Evolutionary conservation across 2,113 vertebrate species (phyloP), one percentile per base, ranked within the genome.

Genomic region (Takifugu flavidus): DNA sequence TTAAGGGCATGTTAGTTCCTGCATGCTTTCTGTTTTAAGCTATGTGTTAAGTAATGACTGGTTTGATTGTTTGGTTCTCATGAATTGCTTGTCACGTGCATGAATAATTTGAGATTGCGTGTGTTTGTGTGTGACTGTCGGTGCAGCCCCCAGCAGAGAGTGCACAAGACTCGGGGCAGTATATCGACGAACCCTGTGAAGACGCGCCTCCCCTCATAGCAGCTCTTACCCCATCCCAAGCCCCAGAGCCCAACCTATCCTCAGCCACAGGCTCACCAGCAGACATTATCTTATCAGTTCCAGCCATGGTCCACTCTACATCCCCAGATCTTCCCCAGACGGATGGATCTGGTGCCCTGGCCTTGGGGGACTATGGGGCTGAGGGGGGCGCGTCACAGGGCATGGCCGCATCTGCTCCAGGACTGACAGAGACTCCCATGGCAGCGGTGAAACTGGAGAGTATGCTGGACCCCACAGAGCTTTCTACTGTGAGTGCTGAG

Each of bases 401-500:
- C 84, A 76, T 61, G 77, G 62, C 67, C 86, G 80, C 74, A 84
- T 89, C 86, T 86, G 70, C 81, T 87, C 63, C 89, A 70, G 89
- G 89, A 66, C 74, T 39, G 68, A 72, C 87, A 71, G 83, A 56
- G 76, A 75, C 88, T 82, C 85, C 82, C 80, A 76, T 79, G 79
- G 90, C 89, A 74, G 86, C 82, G 84, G 68, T 84, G 86, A 92
- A 90, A 91, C 75, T 89, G 88, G 94, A 94, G 86, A 92, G 79
- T 83, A 92, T 95, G 83, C 91, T 95, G 92, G 95, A 98, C 88
- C 93, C 95, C 82, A 92, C 94, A 75, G 95, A 98, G 81, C 92
- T 98, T 94, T 96, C 97, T 92, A 98, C 96, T 89, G 97, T 98
- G 94, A 98, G 95, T 95, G 92, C 91, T 93, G 91, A 92, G 90